A percentile compares a stretch with the other conserved stretches of the same genome.
phyloP scores from a whole-genome alignment of 2,113 vertebrate species.

The Baryphthengus martii region DNA sequence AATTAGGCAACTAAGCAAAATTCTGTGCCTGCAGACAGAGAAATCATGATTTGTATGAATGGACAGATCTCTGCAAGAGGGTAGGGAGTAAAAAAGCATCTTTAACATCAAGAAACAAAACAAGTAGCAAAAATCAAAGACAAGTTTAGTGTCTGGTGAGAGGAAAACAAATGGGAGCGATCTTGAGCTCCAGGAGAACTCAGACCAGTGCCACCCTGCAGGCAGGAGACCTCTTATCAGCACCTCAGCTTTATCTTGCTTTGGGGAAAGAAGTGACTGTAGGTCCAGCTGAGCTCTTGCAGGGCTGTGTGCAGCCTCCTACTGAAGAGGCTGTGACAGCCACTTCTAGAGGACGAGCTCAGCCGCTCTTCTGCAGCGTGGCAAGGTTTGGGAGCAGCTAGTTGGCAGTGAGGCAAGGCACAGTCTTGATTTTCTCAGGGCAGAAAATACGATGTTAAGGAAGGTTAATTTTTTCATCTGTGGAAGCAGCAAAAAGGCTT shows the following conservation, averaged over 20 bases:
- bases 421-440: neutral
- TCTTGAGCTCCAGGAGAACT: neutral
- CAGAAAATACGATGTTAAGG: neutral
- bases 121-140: neutral
- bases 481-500: neutral
- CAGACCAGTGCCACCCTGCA: too few relatives aligned
- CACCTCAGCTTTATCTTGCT: neutral
- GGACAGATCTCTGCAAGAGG: neutral
- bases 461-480: neutral
- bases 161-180: neutral
- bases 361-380: fast-evolving
- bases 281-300: neutral
- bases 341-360: neutral
- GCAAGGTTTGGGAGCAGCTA: neutral
- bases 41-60: neutral
- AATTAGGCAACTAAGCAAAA: neutral
- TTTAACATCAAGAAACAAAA: neutral
- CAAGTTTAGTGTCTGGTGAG: neutral
- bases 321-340: neutral
- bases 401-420: neutral
- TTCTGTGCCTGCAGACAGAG: neutral
- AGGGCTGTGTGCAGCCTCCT: neutral
- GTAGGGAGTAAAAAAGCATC: neutral
- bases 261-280: neutral
- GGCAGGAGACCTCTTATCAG: neutral